Evolutionary conservation across 2,888 invertebrate genomes (phyloP), one percentile per base, ranked within the genome.

Genomic region (Mythimna lalbum): DNA sequence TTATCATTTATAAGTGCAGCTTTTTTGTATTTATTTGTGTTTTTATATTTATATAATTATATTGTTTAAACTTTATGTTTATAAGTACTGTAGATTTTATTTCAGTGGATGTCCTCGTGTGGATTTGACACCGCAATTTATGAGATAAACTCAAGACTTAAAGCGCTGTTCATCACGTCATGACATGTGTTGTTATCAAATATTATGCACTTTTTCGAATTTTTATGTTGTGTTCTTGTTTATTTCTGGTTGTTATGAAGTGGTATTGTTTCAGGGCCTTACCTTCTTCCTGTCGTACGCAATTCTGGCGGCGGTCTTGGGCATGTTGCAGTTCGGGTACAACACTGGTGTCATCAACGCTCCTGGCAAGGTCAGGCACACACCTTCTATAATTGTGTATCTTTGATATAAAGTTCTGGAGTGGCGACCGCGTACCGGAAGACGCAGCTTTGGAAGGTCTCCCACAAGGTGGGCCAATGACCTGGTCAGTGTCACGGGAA

Each of bases 281-380:
- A 99, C 99, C 90, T 98, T 98, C 96, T 99, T 98, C 97, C 97
- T 99, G 90, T 98, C 98, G 85, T 99, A 99, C 95, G 98, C 99
- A 89, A 99, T 99, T 95, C 97, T 99, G 94, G 98, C 99, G 86
- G 98, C 99, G 85, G 99, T 99, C 88, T 97, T 99, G 91, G 99
- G 99, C 73, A 99, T 99, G 99, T 96, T 99, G 90, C 99, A 99
- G 94, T 99, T 99, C 93, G 99, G 99, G 80, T 99, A 99, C 97
- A 99, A 99, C 94, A 99, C 99, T 73, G 99, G 99, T 92, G 99
- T 99, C 89, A 99, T 99, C 95, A 99, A 99, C 96, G 99, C 99
- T 93, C 99, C 99, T 84, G 98, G 98, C 96, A 97, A 97, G 94
- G 98, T 98, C 93, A 93, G 96, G 89, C 62, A 10, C n/a, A 33